A percentile compares a stretch with the other conserved stretches of the same genome.
Conservation (phyloP, 2,888 invertebrate genomes). For the Scaeva pyrastri region DNA sequence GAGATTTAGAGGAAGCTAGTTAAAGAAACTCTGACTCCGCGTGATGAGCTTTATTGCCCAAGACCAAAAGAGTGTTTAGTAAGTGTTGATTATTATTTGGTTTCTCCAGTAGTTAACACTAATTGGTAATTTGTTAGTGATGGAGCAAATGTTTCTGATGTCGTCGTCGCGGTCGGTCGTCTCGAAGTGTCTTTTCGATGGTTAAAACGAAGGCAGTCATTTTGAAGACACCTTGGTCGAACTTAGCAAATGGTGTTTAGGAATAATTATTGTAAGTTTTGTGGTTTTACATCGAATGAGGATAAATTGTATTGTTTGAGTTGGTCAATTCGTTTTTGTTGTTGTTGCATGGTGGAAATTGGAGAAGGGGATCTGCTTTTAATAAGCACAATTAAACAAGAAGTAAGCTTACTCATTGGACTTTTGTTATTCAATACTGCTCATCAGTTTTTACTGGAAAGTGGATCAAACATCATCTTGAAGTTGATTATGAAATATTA, state of each 20-base stretch:
- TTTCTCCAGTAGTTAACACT: constrained; percentile 70
- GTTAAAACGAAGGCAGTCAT: constrained; percentile 43
- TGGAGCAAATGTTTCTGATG: constrained; percentile 59
- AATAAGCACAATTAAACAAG: constrained; percentile 11
- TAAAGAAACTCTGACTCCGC: constrained; percentile 9
- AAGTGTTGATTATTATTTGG: constrained; percentile 72
- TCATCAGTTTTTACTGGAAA: no score
- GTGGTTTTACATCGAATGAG: constrained; percentile 9
- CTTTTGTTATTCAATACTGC: no score
- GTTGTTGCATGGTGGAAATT: constrained; percentile 8
- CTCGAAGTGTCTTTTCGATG: constrained; percentile 37
- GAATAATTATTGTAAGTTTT: constrained; percentile 11
- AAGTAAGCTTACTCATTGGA: background rate
- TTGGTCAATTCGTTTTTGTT: constrained; percentile 32
- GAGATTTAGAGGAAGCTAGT: constrained; percentile 52
- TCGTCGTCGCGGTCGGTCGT: background rate
- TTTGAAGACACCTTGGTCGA: constrained; percentile 30
- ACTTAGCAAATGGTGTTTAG: background rate
- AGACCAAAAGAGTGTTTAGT: constrained; percentile 29
- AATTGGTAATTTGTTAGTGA: constrained; percentile 73
- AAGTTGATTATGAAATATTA: no score
- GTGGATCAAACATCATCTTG: no score
- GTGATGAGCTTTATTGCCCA: constrained; percentile 59
- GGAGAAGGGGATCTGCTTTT: background rate
- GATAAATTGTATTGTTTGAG: constrained; percentile 15